Evolutionary conservation across 2,797 vertebrate species (phyloP).

Genomic region (Podargus strigoides): DNA sequence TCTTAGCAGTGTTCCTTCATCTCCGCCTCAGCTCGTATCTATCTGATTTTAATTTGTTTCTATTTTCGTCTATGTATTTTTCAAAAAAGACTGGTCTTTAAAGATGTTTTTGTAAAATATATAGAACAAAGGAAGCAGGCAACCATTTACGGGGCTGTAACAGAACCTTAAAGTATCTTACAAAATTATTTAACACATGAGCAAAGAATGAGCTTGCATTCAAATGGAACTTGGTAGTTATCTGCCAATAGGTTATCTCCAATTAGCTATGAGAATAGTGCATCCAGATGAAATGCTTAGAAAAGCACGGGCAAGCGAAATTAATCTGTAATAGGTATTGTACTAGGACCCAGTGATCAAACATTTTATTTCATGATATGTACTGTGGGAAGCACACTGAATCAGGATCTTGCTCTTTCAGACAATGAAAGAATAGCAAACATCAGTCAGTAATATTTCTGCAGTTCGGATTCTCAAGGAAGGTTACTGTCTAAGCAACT

Average conservation of each 20-base stretch:
- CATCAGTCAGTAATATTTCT: background rate
- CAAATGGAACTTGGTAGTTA: background rate
- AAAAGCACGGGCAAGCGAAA: background rate
- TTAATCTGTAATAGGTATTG: background rate
- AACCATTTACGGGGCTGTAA: background rate
- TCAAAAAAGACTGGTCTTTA: background rate
- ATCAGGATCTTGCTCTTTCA: background rate
- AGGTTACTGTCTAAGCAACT: background rate
- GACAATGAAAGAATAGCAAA: background rate
- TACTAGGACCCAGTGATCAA: background rate
- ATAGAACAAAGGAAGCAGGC: background rate
- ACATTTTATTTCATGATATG: background rate
- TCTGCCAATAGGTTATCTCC: too few species aligned
- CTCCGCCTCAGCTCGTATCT: background rate
- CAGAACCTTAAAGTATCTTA: background rate
- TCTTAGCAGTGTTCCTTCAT: background rate
- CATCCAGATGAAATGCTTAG: background rate
- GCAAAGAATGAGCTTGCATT: background rate
- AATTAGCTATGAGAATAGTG: background rate
- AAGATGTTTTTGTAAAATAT: background rate
- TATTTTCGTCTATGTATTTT: background rate
- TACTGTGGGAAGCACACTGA: background rate
- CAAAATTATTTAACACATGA: background rate
- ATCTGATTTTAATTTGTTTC: background rate
- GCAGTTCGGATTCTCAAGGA: background rate